These are phyloP conservation scores for Xylocopa sonorina DNA, from an alignment of 1,140 invertebrate species.

Conservation along the genomic window DNA sequence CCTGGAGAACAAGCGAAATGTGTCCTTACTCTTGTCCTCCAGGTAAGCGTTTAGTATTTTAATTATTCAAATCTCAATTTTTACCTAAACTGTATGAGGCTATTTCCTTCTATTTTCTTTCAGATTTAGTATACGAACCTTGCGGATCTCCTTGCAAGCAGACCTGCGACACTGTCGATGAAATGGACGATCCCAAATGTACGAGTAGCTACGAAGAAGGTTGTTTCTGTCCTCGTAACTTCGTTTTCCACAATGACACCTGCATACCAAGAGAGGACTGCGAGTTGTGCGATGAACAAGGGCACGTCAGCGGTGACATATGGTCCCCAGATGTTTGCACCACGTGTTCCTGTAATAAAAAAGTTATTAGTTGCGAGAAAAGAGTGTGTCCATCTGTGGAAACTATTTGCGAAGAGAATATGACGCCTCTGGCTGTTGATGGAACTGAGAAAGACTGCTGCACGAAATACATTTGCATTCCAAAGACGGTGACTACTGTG, in stretches of 20 bases:
- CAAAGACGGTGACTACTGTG: conserved; percentile 75
- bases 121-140: conserved; percentile 85
- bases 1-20: conserved; percentile 86
- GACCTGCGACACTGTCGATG: conserved; percentile 85
- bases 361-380: conserved; percentile 83
- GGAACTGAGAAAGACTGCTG: conserved; percentile 86
- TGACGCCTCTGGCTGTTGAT: conserved; percentile 81
- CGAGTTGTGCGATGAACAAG: conserved; percentile 86
- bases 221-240: conserved; percentile 90
- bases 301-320: conserved; percentile 84
- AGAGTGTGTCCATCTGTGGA: conserved; percentile 83
- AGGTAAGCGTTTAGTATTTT: conserved; percentile 63
- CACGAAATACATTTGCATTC: conserved; percentile 85
- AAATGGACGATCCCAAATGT: conserved; percentile 78
- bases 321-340: conserved; percentile 89
- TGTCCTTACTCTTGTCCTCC: conserved; percentile 84
- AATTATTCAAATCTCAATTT: conserved; percentile 1
- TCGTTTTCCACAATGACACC: conserved; percentile 81
- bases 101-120: not conserved
- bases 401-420: conserved; percentile 84
- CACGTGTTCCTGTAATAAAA: conserved; percentile 86
- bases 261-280: conserved; percentile 81
- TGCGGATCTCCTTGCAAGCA: conserved; percentile 87
- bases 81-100: not conserved
- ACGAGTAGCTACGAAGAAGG: conserved; percentile 85